A percentile compares a stretch with the other conserved stretches of the same genome.
Conservation (phyloP, 2,113 vertebrate species). For the Scatophagus argus region DNA sequence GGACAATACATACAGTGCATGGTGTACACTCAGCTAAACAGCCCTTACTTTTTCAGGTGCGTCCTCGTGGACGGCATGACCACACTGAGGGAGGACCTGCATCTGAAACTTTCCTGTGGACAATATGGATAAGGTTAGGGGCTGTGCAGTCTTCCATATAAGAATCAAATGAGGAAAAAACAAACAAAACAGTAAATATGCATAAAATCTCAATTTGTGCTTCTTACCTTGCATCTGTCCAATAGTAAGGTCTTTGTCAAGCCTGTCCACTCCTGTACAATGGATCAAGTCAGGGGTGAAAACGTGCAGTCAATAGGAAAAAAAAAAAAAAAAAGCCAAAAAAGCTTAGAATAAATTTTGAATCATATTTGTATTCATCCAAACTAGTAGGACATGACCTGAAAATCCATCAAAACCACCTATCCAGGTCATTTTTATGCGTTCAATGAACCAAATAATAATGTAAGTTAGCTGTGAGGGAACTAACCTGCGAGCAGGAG, state of each 20-base stretch:
- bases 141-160: background rate
- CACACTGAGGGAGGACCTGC: constrained; percentile 98
- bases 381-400: background rate
- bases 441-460: background rate
- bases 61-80: constrained; percentile 98
- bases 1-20: background rate
- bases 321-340: too few species aligned
- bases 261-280: constrained; percentile 93
- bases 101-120: constrained; percentile 98
- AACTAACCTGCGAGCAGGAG: constrained; percentile 93
- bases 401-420: background rate
- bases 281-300: constrained; percentile 23
- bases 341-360: background rate
- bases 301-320: constrained; percentile 18
- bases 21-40: background rate
- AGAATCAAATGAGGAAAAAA: background rate
- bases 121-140: background rate
- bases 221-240: constrained; percentile 98
- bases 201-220: background rate
- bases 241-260: constrained; percentile 99
- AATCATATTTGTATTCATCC: constrained; percentile 13
- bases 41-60: constrained; percentile 94
- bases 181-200: background rate
- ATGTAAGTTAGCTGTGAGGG: background rate
- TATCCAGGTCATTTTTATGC: background rate